Evolutionary conservation across 2,797 vertebrate species (phyloP).

Genomic region (Lepus oiostolus): DNA sequence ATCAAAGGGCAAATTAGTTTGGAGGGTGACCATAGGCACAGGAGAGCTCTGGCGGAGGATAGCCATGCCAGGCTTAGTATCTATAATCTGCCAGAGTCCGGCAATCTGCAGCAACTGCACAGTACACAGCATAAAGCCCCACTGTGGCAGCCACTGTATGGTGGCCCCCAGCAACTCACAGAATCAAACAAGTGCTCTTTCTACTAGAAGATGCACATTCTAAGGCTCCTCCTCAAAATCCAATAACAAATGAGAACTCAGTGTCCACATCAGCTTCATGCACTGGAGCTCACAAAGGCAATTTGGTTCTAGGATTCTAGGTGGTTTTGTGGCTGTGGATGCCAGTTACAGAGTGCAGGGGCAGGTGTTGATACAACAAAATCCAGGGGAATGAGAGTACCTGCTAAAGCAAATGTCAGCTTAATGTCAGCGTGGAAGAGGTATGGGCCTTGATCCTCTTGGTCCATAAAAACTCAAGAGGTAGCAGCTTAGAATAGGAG

Average conservation of each 20-base stretch:
- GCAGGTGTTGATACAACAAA: slow-evolving; percentile 79
- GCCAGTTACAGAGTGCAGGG: slow-evolving; percentile 76
- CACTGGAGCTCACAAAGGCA: slow-evolving; percentile 83
- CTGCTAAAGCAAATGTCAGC: slow-evolving; percentile 83
- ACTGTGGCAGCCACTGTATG: slow-evolving; percentile 79
- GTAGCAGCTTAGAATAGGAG: background rate
- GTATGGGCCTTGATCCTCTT: slow-evolving; percentile 41
- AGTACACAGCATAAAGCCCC: slow-evolving; percentile 81
- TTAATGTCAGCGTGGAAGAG: slow-evolving; percentile 76
- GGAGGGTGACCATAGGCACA: slow-evolving; percentile 72
- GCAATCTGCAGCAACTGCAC: slow-evolving; percentile 78
- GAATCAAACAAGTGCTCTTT: slow-evolving; percentile 82
- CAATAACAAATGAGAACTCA: slow-evolving; percentile 79
- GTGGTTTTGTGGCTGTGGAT: slow-evolving; percentile 71
- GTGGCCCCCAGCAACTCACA: slow-evolving; percentile 74
- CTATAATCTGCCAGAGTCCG: slow-evolving; percentile 80
- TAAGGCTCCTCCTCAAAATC: background rate
- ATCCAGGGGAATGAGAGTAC: slow-evolving; percentile 65
- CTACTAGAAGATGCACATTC: background rate
- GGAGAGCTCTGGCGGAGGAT: slow-evolving; percentile 79
- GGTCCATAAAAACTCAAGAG: background rate
- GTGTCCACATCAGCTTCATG: slow-evolving; percentile 70
- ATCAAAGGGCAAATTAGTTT: slow-evolving; percentile 82
- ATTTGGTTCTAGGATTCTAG: slow-evolving; percentile 83
- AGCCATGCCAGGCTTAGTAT: slow-evolving; percentile 77